These are phyloP conservation scores for Hypsopygia costalis DNA, from an alignment of 2,888 invertebrate genomes.

Conservation along the genomic window DNA sequence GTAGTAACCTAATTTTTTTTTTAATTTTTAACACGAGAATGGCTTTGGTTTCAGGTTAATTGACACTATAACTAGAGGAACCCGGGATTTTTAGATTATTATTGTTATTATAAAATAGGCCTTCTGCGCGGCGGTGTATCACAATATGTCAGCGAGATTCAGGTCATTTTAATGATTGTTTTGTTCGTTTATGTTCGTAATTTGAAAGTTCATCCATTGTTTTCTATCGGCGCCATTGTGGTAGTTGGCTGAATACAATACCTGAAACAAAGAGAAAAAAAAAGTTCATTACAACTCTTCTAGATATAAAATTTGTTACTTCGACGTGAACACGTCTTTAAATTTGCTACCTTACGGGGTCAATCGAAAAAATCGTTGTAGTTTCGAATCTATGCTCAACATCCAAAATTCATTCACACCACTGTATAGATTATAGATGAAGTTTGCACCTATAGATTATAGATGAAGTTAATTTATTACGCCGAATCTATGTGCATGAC, in stretches of 20 bases:
- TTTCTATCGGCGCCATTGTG: conserved; percentile 6
- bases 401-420: too few species aligned
- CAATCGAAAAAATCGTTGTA: too few species aligned
- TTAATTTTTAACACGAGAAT: conserved; percentile 10
- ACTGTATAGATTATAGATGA: too few species aligned
- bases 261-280: conserved; percentile 8
- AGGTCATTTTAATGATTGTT: conserved; percentile 12
- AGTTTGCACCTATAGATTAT: too few species aligned
- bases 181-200: background rate
- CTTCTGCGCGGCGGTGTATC: conserved; percentile 35
- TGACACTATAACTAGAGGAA: conserved; percentile 67
- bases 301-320: too few species aligned
- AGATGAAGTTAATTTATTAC: too few species aligned
- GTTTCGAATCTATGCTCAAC: too few species aligned
- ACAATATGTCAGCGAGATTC: conserved; percentile 26
- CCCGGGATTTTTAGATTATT: conserved; percentile 31
- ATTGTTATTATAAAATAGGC: conserved; percentile 28
- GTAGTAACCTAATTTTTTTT: conserved; percentile 18
- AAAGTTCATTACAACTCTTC: too few species aligned
- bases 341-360: too few species aligned
- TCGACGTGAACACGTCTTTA: too few species aligned
- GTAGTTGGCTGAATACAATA: background rate
- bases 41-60: conserved; percentile 62
- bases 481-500: too few species aligned
- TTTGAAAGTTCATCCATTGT: background rate